Evolutionary conservation across 2,888 invertebrate genomes (phyloP).

Genomic region (Oligia latruncula): DNA sequence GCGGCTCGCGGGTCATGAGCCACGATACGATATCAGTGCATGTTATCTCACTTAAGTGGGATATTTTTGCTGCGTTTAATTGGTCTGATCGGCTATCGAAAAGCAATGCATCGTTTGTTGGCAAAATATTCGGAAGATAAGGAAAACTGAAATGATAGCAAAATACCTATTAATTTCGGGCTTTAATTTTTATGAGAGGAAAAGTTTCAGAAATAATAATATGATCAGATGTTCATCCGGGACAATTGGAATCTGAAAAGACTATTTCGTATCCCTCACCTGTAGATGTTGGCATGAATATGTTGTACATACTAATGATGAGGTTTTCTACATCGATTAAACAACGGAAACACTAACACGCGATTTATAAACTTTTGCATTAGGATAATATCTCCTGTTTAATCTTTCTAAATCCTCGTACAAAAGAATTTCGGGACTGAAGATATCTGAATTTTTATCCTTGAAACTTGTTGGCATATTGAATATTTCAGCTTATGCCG

Average conservation of each 20-base stretch:
- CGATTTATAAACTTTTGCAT: not conserved
- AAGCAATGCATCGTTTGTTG: conserved; percentile 15
- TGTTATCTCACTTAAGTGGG: conserved; percentile 37
- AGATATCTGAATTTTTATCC: not conserved
- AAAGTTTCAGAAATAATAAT: not conserved
- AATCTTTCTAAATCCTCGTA: not conserved
- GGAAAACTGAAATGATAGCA: conserved; percentile 8
- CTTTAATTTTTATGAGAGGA: conserved; percentile 7
- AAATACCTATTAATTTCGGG: conserved; percentile 15
- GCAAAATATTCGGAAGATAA: conserved; percentile 36
- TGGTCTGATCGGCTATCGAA: conserved; percentile 27
- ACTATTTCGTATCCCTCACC: too few species aligned
- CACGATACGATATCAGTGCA: conserved; percentile 25
- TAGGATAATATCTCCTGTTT: not conserved
- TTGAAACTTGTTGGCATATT: not conserved
- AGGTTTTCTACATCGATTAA: not conserved
- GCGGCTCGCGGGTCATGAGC: conserved; percentile 20
- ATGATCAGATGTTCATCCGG: not conserved
- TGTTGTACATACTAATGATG: not conserved
- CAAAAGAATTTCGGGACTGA: not conserved
- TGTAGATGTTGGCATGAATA: not conserved
- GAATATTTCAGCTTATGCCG: not conserved
- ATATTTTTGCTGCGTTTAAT: conserved; percentile 45
- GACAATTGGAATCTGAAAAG: not conserved
- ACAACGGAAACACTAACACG: not conserved